Base-by-base conservation (phyloP, 2,888 invertebrate species). In the Drepanosiphum platanoidis region DNA sequence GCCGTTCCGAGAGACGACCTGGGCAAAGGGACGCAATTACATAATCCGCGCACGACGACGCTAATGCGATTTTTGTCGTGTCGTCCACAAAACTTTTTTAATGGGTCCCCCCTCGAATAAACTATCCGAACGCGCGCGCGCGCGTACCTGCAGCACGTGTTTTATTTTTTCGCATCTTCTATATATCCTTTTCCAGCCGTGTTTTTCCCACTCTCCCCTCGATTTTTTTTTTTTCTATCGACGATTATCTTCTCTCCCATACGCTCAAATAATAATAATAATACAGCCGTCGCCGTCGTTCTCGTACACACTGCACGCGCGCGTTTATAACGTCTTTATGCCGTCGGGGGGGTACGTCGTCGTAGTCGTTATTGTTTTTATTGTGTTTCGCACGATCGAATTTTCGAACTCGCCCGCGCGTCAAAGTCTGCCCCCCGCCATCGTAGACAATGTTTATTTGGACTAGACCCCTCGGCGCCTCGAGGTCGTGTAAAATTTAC, bases 41-140 rank as follows among this genome's bases (percentile, higher is more conserved):
- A 70, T 46, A 70, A 66, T 79, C 66, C 66, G 66, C 79, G 42
- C 79, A 66, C 79, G 79, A 27, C 66, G 79, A 32, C 64, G 9
- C 27, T 80, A 80, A 80, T 70, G 80, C 52, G 70, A 80, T 80
- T 80, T 80, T 80, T 58, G 80, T 80, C 80, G 80, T 70, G 80
- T 70, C 80, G 70, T 70, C 58, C 80, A 30, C 70, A 36, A 80
- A 80, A 80, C 80, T 80, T 80, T 80, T 80, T 80, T 80, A 80
- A 80, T 80, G 70, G 80, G 70, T 58, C 58, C 30, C 70, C 22
- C 66, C 34, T 27, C 68, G n/a, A 46, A 66, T 66, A 46, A 46
- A 61, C 64, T 39, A 79, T 18, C 64, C 39, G 34, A 9, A 8
- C 0, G 27, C 61, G 78, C 13, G 52, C 78, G 34, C 18, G 27